Conservation (phyloP, 2,888 invertebrate genomes). For the Tenthredo livida region DNA sequence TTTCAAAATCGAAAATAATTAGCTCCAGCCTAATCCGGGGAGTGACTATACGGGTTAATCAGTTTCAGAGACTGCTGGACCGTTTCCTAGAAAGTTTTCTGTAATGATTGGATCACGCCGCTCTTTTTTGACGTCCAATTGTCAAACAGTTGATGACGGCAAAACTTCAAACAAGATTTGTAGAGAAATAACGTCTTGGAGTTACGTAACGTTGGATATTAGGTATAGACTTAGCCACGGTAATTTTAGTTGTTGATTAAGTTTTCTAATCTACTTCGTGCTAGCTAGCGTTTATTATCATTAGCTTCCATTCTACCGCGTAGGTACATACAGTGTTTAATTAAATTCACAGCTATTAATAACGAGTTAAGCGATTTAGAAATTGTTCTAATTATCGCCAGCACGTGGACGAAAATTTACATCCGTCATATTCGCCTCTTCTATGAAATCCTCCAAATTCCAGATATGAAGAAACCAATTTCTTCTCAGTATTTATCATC, state of each 20-base stretch:
- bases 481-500: too few species aligned
- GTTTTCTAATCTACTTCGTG: slow-evolving; percentile 36
- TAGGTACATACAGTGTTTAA: not conserved
- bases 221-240: not conserved
- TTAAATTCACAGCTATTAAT: not conserved
- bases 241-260: slow-evolving; percentile 24
- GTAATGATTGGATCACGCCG: not conserved
- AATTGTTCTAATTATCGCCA: not conserved
- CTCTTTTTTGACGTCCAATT: not conserved
- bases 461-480: not conserved
- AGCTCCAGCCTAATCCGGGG: not conserved
- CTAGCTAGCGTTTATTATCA: not conserved
- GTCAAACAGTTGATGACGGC: slow-evolving; percentile 24
- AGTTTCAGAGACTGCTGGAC: not conserved
- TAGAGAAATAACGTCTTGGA: not conserved
- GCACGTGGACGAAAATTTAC: slow-evolving; percentile 3
- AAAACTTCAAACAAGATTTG: slow-evolving; percentile 24
- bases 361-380: not conserved
- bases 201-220: slow-evolving; percentile 13
- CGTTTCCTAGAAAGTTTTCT: slow-evolving; percentile 8
- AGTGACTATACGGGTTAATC: not conserved
- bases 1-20: not conserved
- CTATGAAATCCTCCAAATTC: not conserved
- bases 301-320: not conserved
- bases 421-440: not conserved